Conservation (phyloP, 2,113 vertebrate genomes). For the Pardalotus punctatus region DNA sequence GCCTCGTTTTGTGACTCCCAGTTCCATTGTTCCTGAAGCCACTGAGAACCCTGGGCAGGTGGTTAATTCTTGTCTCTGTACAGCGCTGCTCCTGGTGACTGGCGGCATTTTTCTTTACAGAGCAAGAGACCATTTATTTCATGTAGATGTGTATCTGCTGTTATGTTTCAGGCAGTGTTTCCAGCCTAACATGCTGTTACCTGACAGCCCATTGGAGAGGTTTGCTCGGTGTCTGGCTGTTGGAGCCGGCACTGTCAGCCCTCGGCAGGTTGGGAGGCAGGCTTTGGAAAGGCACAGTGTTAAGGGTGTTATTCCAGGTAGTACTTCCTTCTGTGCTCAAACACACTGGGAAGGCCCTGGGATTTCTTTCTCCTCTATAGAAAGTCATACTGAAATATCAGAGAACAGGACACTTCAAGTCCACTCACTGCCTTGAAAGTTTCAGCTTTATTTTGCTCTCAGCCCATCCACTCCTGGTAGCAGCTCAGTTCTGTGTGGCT, state of each 20-base stretch:
- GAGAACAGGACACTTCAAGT: not conserved
- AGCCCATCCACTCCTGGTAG: rapidly evolving
- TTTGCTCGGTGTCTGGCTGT: not conserved
- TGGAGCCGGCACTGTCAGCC: not conserved
- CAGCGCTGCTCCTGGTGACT: not conserved
- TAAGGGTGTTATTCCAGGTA: not conserved
- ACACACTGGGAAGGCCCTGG: not conserved
- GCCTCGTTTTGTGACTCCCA: not conserved
- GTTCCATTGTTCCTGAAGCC: not conserved
- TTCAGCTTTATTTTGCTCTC: not conserved
- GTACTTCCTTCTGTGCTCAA: not conserved
- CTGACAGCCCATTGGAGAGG: not conserved
- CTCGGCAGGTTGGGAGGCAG: not conserved
- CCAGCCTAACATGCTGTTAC: not conserved
- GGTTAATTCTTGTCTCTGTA: slow-evolving; percentile 42
- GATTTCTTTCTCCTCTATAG: not conserved
- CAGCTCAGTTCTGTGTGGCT: not conserved
- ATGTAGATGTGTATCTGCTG: not conserved
- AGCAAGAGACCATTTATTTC: not conserved
- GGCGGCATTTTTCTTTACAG: not conserved
- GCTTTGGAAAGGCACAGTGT: not conserved
- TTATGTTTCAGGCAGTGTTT: not conserved
- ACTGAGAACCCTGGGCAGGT: slow-evolving; percentile 3
- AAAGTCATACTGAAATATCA: not conserved
- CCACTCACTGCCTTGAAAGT: not conserved